phyloP scores from a whole-genome alignment of 2,113 vertebrate species.

The Boulengeromyrus knoepffleri region DNA sequence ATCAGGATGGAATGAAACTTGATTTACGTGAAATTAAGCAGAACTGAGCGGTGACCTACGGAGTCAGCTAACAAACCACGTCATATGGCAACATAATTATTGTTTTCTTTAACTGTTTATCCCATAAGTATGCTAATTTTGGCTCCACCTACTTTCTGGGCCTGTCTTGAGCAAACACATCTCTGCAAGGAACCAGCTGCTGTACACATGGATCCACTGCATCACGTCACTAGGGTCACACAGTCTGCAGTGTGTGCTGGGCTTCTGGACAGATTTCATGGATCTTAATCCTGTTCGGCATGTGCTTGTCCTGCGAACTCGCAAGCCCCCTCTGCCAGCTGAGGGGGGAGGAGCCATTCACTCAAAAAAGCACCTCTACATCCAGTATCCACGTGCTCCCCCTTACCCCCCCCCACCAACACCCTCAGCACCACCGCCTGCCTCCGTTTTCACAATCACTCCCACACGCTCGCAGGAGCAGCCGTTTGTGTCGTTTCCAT shows the following conservation, averaged over 20 bases:
- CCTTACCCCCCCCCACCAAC: background rate
- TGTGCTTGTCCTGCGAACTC: background rate
- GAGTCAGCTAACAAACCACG: background rate
- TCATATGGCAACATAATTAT: background rate
- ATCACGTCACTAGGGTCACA: background rate
- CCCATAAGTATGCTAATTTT: background rate
- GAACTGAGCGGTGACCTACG: background rate
- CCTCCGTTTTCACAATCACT: background rate
- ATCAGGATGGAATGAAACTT: background rate
- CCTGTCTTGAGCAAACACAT: background rate
- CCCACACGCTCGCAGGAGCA: background rate
- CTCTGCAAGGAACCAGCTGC: background rate
- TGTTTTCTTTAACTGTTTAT: slow-evolving; percentile 12
- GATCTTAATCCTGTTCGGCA: background rate
- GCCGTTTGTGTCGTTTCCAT: background rate
- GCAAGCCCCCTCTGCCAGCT: background rate
- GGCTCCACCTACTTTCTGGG: background rate
- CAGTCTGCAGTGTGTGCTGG: background rate
- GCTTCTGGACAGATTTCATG: background rate
- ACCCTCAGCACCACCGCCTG: background rate
- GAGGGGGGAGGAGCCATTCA: background rate
- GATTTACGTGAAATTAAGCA: background rate
- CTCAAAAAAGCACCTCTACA: background rate
- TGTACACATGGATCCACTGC: background rate
- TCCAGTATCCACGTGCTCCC: background rate